A percentile compares a stretch with the other conserved stretches of the same genome.
phyloP scores from a whole-genome alignment of 2,888 invertebrate genomes.

The Limenitis camilla region DNA sequence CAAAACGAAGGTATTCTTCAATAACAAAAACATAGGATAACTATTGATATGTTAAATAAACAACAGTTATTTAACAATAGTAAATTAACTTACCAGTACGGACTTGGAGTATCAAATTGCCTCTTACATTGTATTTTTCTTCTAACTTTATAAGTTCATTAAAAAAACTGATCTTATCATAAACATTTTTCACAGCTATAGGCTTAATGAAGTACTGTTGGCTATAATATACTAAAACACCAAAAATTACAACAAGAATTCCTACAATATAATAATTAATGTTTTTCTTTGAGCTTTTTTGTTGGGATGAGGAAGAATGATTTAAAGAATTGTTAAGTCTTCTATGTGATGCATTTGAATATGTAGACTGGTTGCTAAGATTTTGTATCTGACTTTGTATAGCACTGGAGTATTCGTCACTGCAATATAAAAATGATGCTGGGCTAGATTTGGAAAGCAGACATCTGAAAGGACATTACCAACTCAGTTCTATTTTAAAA shows the following conservation, averaged over 20 bases:
- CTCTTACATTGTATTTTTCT: slow-evolving; percentile 47
- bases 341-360: neutral
- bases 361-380: slow-evolving; percentile 3
- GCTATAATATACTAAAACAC: slow-evolving; percentile 8
- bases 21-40: no score
- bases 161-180: slow-evolving; percentile 45
- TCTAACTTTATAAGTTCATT: slow-evolving; percentile 46
- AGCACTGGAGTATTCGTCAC: slow-evolving; percentile 34
- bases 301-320: neutral
- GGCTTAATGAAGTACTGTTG: neutral
- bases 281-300: no score
- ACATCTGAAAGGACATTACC: slow-evolving; percentile 58
- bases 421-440: slow-evolving; percentile 53
- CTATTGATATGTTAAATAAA: neutral
- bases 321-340: slow-evolving; percentile 1
- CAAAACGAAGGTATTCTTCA: no score
- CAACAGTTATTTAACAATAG: neutral
- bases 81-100: slow-evolving; percentile 44
- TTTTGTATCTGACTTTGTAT: slow-evolving; percentile 7
- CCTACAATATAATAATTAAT: no score
- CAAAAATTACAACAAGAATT: slow-evolving; percentile 15
- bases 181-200: slow-evolving; percentile 15
- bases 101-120: slow-evolving; percentile 48
- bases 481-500: slow-evolving; percentile 34
- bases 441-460: slow-evolving; percentile 57